These are phyloP conservation scores for Tiliacea aurago DNA, from an alignment of 2,888 invertebrate genomes.

Conservation along the genomic window DNA sequence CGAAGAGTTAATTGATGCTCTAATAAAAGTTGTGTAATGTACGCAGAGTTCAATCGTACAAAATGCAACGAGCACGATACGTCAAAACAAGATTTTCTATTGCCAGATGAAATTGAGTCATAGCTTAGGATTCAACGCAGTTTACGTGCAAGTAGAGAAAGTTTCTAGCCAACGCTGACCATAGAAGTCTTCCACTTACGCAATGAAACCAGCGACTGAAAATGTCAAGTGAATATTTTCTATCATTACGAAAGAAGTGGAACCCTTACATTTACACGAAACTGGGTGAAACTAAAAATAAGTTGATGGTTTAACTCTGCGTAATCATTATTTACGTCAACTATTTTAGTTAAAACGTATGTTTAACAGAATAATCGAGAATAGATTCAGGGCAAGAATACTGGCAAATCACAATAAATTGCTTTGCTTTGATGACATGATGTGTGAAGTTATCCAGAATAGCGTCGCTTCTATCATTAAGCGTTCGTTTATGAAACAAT, in stretches of 20 bases:
- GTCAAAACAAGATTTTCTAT: constrained; percentile 49
- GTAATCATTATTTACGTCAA: constrained; percentile 57
- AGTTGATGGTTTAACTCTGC: constrained; percentile 46
- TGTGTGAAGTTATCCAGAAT: constrained; percentile 45
- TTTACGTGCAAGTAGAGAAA: constrained; percentile 50
- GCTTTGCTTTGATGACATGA: constrained; percentile 45
- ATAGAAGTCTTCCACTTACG: constrained; percentile 5
- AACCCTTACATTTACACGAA: constrained; percentile 26
- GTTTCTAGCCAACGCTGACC: constrained; percentile 28
- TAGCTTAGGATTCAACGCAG: constrained; percentile 25
- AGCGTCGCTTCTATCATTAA: constrained; percentile 39
- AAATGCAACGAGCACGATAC: constrained; percentile 8
- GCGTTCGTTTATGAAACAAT: constrained; percentile 61
- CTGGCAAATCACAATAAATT: constrained; percentile 21
- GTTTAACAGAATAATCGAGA: constrained; percentile 27
- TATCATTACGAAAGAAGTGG: constrained; percentile 15
- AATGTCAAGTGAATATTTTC: constrained; percentile 25
- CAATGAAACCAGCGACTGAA: constrained; percentile 27
- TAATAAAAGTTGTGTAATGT: constrained; percentile 41
- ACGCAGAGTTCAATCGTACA: constrained; percentile 20
- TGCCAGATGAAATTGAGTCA: constrained; percentile 33
- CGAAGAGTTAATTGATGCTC: constrained; percentile 39
- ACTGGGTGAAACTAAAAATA: constrained; percentile 48
- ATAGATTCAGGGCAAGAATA: constrained; percentile 38
- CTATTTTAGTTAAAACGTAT: constrained; percentile 37